These are phyloP conservation scores for Tringa solitaria DNA, from an alignment of 2,113 vertebrate genomes.

Conservation along the genomic window DNA sequence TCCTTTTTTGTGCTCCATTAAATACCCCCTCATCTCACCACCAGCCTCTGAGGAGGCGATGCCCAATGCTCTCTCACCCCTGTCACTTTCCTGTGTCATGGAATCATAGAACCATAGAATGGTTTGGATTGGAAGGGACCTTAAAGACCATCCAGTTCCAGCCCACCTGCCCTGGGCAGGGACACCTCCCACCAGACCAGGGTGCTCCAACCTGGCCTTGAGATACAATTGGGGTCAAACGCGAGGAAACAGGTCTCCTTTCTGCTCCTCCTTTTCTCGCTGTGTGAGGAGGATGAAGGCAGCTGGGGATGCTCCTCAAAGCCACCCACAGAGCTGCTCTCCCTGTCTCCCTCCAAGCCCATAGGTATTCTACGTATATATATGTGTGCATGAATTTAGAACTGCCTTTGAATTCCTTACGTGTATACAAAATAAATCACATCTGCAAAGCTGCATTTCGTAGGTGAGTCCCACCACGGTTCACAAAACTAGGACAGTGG, in stretches of 20 bases:
- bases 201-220: too few relatives aligned
- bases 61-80: fast-evolving
- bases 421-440: not conserved
- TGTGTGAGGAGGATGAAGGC: not conserved
- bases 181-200: too few relatives aligned
- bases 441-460: not conserved
- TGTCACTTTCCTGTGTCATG: not conserved
- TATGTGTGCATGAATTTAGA: not conserved
- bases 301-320: not conserved
- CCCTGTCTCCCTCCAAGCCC: not conserved
- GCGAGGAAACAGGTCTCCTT: not conserved
- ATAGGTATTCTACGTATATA: fast-evolving
- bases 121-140: too few relatives aligned
- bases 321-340: not conserved
- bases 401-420: not conserved
- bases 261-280: not conserved
- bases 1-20: not conserved
- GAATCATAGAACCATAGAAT: too few relatives aligned
- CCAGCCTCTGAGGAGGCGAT: not conserved
- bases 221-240: not conserved
- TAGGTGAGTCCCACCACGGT: not conserved
- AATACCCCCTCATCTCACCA: not conserved
- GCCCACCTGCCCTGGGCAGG: too few relatives aligned
- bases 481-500: not conserved
- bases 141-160: too few relatives aligned